Percentiles rank a stretch among this genome's conserved stretches.
phyloP scores from a whole-genome alignment of 2,797 vertebrate species.

The Aselliscus stoliczkanus region DNA sequence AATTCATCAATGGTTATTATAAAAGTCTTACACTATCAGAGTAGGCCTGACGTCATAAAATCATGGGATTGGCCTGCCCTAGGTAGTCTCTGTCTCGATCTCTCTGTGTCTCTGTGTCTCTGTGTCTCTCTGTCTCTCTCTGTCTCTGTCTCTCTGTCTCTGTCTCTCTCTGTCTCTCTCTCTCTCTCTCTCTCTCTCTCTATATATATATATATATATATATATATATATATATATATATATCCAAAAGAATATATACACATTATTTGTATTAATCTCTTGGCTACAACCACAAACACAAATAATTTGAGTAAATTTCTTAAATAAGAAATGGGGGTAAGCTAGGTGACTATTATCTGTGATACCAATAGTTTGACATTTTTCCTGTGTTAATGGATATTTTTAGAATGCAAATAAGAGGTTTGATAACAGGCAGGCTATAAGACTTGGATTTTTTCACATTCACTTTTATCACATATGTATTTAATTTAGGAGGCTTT shows the following conservation, averaged over 20 bases:
- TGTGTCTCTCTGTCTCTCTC: too few species aligned
- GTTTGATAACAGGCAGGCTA: not conserved
- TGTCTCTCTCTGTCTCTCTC: too few species aligned
- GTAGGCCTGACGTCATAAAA: not conserved
- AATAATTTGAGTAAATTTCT: not conserved
- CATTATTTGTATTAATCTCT: not conserved
- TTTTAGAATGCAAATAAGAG: not conserved
- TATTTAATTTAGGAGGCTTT: not conserved
- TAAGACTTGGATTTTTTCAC: not conserved
- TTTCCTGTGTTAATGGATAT: not conserved
- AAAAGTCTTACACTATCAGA: not conserved
- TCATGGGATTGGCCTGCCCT: not conserved
- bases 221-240: too few species aligned
- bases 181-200: too few species aligned
- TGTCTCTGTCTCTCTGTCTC: too few species aligned
- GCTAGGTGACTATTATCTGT: not conserved
- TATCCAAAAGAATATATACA: too few species aligned
- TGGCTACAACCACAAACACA: not conserved
- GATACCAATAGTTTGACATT: not conserved
- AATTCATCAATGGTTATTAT: not conserved
- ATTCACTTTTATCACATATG: not conserved
- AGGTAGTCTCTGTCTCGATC: not conserved
- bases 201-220: too few species aligned
- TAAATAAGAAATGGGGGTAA: not conserved
- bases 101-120: too few species aligned